phyloP scores from a whole-genome alignment of 2,888 invertebrate species.

The Papilio demoleus region DNA sequence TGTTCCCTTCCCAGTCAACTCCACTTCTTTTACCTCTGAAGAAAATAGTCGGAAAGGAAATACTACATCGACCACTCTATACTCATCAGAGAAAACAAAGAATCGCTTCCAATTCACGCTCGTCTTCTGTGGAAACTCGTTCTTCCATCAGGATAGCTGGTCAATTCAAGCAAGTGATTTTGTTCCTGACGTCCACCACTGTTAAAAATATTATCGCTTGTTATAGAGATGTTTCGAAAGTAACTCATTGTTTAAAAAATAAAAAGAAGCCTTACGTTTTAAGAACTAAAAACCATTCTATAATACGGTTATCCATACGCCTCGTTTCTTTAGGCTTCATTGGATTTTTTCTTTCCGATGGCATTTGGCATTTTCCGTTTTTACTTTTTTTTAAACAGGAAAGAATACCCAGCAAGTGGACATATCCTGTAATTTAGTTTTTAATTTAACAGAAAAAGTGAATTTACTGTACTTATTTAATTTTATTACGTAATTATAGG shows the following conservation, averaged over 20 bases:
- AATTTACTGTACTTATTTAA: not conserved
- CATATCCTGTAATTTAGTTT: slow-evolving; percentile 33
- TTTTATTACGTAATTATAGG: slow-evolving; percentile 8
- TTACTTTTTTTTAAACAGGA: slow-evolving; percentile 33
- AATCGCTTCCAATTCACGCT: no score
- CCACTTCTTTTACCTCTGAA: no score
- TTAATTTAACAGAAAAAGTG: slow-evolving; percentile 12
- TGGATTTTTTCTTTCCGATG: slow-evolving; percentile 34
- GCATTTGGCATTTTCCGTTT: slow-evolving; percentile 26
- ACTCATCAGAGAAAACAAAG: no score
- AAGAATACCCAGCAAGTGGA: slow-evolving; percentile 25
- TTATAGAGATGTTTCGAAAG: not conserved
- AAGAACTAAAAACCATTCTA: not conserved
- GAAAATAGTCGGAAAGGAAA: no score
- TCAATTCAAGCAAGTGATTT: no score
- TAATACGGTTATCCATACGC: not conserved
- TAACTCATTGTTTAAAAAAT: no score
- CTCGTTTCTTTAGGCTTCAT: slow-evolving; percentile 29
- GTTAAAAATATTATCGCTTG: no score
- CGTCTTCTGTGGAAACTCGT: no score
- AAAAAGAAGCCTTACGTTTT: not conserved
- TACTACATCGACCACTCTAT: no score
- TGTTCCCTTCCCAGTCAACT: no score
- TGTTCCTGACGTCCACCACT: no score
- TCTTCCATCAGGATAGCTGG: no score